Evolutionary conservation across 2,888 invertebrate species (phyloP).

Genomic region (Napeogenes sylphis): DNA sequence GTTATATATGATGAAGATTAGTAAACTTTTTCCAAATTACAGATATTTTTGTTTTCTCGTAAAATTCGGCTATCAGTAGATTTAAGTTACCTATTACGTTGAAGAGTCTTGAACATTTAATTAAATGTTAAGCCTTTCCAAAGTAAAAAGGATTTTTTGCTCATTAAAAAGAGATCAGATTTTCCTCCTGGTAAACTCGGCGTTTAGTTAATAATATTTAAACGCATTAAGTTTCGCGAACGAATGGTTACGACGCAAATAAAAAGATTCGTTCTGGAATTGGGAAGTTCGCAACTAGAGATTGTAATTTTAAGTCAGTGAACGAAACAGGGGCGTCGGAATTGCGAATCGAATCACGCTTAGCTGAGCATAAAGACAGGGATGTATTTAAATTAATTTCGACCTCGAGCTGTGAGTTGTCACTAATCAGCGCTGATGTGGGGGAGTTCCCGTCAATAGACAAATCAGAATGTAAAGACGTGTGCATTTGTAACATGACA

Average conservation of each 20-base stretch:
- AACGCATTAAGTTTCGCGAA: constrained; percentile 40
- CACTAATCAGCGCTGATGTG: constrained; percentile 36
- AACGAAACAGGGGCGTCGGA: constrained; percentile 61
- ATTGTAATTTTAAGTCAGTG: constrained; percentile 63
- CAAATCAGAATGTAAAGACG: constrained; percentile 1
- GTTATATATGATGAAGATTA: too few relatives aligned
- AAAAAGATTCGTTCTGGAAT: constrained; percentile 42
- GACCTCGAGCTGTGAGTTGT: constrained; percentile 35
- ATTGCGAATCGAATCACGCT: constrained; percentile 67
- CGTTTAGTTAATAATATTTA: constrained; percentile 34
- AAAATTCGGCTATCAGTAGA: constrained; percentile 28
- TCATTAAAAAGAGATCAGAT: constrained; percentile 38
- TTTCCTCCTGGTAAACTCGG: constrained; percentile 35
- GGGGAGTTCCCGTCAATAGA: constrained; percentile 17
- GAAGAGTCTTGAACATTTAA: constrained; percentile 30
- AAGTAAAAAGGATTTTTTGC: constrained; percentile 29
- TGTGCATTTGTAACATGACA: background rate
- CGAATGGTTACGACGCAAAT: constrained; percentile 47
- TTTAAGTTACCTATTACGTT: constrained; percentile 29
- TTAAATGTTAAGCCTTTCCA: constrained; percentile 30
- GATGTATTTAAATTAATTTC: constrained; percentile 72
- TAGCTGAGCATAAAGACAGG: constrained; percentile 63
- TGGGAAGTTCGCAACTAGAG: constrained; percentile 46
- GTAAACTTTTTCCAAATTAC: background rate
- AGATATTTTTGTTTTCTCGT: background rate